A percentile compares a stretch with the other conserved stretches of the same genome.
phyloP scores from a whole-genome alignment of 1,140 invertebrate species.

The Sesamia nonagrioides region DNA sequence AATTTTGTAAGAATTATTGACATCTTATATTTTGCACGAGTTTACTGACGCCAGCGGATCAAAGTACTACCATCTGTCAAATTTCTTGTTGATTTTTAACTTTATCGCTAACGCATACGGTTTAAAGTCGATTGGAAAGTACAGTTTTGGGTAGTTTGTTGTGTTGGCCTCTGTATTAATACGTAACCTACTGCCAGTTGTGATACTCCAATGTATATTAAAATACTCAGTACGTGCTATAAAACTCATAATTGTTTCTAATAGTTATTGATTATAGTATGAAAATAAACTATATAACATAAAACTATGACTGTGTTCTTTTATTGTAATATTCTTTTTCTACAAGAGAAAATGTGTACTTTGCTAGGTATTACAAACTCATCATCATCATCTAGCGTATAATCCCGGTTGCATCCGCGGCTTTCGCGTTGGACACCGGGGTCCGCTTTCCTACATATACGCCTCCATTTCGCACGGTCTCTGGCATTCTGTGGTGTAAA shows the following conservation, averaged over 20 bases:
- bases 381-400: too few species aligned
- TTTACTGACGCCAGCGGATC: too few species aligned
- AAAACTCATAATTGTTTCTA: slow-evolving; percentile 8
- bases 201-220: slow-evolving; percentile 4
- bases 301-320: slow-evolving; percentile 1
- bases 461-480: too few species aligned
- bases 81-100: too few species aligned
- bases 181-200: slow-evolving; percentile 25
- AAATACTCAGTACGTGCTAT: slow-evolving; percentile 31
- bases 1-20: background rate
- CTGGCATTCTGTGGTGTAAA: too few species aligned
- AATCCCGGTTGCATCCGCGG: too few species aligned
- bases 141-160: too few species aligned
- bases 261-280: slow-evolving; percentile 39
- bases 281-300: slow-evolving; percentile 31
- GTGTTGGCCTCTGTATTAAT: background rate
- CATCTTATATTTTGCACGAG: background rate
- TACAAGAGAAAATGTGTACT: too few species aligned
- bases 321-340: background rate
- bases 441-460: too few species aligned
- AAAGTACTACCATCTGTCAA: too few species aligned
- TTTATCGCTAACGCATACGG: background rate
- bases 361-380: too few species aligned
- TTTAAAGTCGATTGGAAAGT: background rate
- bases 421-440: too few species aligned